Evolutionary conservation across 1,140 invertebrate genomes (phyloP), one percentile per base, ranked within the genome.

Genomic region (Caenorhabditis brenneri): DNA sequence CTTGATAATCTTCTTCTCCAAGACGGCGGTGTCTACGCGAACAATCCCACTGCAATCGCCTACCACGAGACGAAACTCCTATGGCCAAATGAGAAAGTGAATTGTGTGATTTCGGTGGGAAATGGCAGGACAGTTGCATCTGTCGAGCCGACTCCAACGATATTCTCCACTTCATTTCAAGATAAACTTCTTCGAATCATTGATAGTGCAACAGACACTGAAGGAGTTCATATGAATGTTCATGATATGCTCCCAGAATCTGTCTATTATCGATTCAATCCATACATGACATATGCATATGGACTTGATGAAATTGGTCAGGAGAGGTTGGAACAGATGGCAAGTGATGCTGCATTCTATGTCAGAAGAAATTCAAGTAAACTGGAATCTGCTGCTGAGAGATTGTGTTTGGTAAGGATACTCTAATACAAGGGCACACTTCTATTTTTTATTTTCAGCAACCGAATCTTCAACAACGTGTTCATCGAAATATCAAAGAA

Each of bases 231-330:
- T 49, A 51, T 51, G 46, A 51, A 49, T 80, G 78, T 80, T 7
- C 78, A 49, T n/a, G 49, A 80, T 39, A 80, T 80, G 46, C 46
- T 80, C 0, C 78, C 49, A 51, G 49, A 49, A 31, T 51, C 46
- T 9, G 93, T 93, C n/a, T 97, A 98, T 91, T 97, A 94, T 89
- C 93, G 96, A 12, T 95, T 97, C 90, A 97, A 97, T 92, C 96
- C 96, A 0, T 95, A 96, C 87, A 92, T 97, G 46, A 94, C 94
- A 65, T 94, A 96, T 90, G 93, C 95, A 89, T 92, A 95, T 29
- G 92, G 93, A 2, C 94, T 98, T 92, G 95, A 95, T 88, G 96
- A 97, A 91, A 95, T 94, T 49, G 91, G 94, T 85, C 93, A 93
- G 4, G 93, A 92, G 6, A 27, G 82, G 49, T 58, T 91, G n/a